Evolutionary conservation across 1,140 invertebrate species (phyloP), one percentile per base, ranked within the genome.

Genomic region (Grapholita molesta): DNA sequence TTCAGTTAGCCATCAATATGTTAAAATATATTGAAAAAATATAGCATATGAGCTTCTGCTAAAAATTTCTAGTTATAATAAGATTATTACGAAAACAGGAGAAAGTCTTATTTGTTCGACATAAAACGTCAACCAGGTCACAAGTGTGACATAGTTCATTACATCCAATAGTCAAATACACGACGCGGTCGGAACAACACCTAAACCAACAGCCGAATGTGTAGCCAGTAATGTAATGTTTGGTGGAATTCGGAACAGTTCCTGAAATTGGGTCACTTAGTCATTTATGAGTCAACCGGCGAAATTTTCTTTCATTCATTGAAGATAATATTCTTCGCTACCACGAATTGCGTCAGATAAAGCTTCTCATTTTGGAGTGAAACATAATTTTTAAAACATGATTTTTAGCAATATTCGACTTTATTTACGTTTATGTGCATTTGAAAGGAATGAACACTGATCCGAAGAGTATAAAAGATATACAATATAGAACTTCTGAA

Each of bases 101-200:
- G 55, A 61, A 61, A 61, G 55, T 61, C 28, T 15, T 61, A 21
- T 61, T 28, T 28, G 12, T 28, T 9, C 6, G 25, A 28, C 3
- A 61, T 15, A 61, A 28, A 61, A 61, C 55, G 55, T 28, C 55
- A 61, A 61, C 12, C 55, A 15, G 55, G 55, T 30, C 55, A 61
- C 55, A 61, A 25, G 24, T 61, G 55, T 30, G 55, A 28, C 55
- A 61, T 30, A 61, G 25, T 61, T 61, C 55, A 28, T 25, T 61
- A n/a, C 12, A 15, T 55, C 53, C 24, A 55, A 55, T 55, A 24
- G 55, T 48, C 21, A 48, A 18, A 48, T 8, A 48, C 18, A 48
- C n/a, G 18, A 48, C 42, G 15, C 42, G 18, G 35, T n/a, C 38
- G 38, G 42, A 21, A 21, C 15, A 8, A 28, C 55, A 61, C 55